phyloP scores from a whole-genome alignment of 1,140 invertebrate species.

The Elymnias hypermnestra region DNA sequence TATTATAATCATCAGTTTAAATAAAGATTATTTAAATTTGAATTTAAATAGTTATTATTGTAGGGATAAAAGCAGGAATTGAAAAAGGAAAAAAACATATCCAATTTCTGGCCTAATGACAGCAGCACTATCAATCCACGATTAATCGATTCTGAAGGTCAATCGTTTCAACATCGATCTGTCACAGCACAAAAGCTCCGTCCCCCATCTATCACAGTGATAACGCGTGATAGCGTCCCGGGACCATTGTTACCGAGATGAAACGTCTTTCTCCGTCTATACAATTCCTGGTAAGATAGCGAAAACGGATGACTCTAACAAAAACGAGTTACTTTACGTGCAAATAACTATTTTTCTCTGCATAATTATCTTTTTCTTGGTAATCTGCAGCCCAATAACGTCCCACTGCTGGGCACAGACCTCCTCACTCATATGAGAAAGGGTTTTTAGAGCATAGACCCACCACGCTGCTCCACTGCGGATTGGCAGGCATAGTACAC shows the following conservation, averaged over 20 bases:
- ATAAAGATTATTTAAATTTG: too few relatives aligned
- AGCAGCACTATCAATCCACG: conserved; percentile 8
- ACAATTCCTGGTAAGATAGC: not conserved
- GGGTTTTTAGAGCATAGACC: too few relatives aligned
- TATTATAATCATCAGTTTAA: too few relatives aligned
- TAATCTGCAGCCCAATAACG: too few relatives aligned
- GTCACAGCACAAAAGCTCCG: conserved; percentile 26
- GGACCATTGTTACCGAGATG: conserved; percentile 17
- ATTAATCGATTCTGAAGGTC: conserved; percentile 19
- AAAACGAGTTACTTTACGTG: not conserved
- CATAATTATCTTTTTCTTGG: not conserved
- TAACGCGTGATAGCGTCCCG: conserved; percentile 20
- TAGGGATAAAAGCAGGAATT: too few relatives aligned
- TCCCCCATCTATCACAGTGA: conserved; percentile 31
- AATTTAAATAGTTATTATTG: too few relatives aligned
- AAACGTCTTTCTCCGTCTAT: conserved; percentile 11
- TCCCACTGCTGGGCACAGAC: too few relatives aligned
- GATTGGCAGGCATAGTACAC: too few relatives aligned
- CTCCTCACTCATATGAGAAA: too few relatives aligned
- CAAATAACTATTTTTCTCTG: not conserved
- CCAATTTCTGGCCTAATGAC: too few relatives aligned
- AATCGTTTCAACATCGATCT: conserved; percentile 24
- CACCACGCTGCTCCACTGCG: too few relatives aligned
- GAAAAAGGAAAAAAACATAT: too few relatives aligned
- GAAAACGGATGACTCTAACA: not conserved